Base-by-base conservation (phyloP, 2,113 vertebrate genomes). In the Trinectes maculatus region DNA sequence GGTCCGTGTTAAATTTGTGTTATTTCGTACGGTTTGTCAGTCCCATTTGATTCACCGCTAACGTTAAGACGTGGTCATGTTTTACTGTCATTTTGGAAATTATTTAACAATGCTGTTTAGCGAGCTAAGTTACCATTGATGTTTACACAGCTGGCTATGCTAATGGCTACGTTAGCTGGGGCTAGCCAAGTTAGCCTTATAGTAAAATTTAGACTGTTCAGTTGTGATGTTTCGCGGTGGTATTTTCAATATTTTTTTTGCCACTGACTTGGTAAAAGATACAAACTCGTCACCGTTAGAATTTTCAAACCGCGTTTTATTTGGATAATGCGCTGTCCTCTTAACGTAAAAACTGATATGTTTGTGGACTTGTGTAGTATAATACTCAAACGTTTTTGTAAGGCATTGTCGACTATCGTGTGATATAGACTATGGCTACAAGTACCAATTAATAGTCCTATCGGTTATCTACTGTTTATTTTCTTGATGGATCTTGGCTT, bases 131-230 rank as follows among this genome's bases (percentile, higher is more conserved):
- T 67, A 61, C 48, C 68, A 31, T 12, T 39, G 15, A 25, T 85
- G 66, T 78, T 80, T 71, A 75, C 34, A 70, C 42, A 56, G 61
- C 47, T 61, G 64, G 2, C 67, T 40, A 64, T 61, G 49, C 51
- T 44, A n/a, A 56, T n/a, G 22, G 3, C 29, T 26, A 21, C 11
- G 37, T 39, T 46, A 52, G 56, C 59, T 21, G 25, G 16, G 24
- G 10, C 47, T 44, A 67, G 48, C 56, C 3, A 15, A 25, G 52
- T 52, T 64, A 9, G n/a, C 47, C 49, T 51, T 8, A 2, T 18
- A 1, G 8, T 53, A 19, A 5, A 42, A n/a, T 19, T 6, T 7
- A 24, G 1, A 24, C 19, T 25, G 2, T 33, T 29, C 29, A 1
- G 16, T 28, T 10, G 0, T 9, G 10, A 3, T 48, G 13, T 3